Evolutionary conservation across 2,888 invertebrate species (phyloP).

Genomic region (Lamproptera curius): DNA sequence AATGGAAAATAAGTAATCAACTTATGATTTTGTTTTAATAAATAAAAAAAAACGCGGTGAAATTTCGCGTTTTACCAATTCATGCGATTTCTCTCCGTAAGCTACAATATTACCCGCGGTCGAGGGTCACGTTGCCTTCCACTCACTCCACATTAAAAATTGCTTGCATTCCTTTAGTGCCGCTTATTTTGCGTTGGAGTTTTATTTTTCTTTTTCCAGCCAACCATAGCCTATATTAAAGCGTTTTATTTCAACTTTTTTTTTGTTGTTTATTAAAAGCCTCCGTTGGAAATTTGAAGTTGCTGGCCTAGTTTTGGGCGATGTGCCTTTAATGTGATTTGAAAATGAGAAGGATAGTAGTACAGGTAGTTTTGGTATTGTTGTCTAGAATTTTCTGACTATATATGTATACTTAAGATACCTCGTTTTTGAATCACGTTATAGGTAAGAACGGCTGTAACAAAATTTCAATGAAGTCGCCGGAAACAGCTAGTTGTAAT

Average conservation of each 20-base stretch:
- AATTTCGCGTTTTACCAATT: constrained; percentile 36
- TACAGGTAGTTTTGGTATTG: too few species aligned
- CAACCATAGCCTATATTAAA: constrained; percentile 41
- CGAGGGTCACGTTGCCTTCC: constrained; percentile 43
- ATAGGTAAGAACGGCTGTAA: too few species aligned
- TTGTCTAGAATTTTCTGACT: too few species aligned
- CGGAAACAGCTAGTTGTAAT: too few species aligned
- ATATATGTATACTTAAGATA: too few species aligned
- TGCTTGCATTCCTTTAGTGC: constrained; percentile 69
- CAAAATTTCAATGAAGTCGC: too few species aligned
- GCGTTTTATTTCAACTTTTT: constrained; percentile 55
- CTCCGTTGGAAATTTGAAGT: neutral
- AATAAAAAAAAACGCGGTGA: too few species aligned
- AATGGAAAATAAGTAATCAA: too few species aligned
- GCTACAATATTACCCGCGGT: constrained; percentile 52
- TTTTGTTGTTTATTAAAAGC: constrained; percentile 28
- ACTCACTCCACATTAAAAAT: constrained; percentile 71
- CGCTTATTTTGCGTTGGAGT: constrained; percentile 56
- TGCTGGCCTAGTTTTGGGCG: constrained; percentile 3
- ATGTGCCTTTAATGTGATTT: neutral
- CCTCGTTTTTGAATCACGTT: too few species aligned
- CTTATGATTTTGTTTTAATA: too few species aligned
- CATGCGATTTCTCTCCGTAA: constrained; percentile 47
- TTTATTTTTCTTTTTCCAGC: constrained; percentile 55
- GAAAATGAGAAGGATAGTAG: too few species aligned